These are phyloP conservation scores for Eupeodes luniger DNA, from an alignment of 2,888 invertebrate genomes.

Conservation along the genomic window DNA sequence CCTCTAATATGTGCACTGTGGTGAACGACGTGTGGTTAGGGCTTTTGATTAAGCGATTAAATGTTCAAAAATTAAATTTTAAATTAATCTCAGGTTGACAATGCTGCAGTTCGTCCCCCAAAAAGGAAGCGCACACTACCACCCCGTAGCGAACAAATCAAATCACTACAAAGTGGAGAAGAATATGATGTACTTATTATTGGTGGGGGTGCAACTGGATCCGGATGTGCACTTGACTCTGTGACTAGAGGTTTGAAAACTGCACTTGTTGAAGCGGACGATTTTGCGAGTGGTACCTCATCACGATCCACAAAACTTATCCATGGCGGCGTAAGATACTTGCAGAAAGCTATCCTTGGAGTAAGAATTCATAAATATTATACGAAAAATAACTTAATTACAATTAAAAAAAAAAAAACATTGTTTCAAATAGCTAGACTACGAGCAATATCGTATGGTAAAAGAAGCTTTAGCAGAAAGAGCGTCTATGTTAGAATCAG, in stretches of 20 bases:
- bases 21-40: too few species aligned
- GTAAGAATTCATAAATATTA: conserved; percentile 78
- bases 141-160: conserved; percentile 91
- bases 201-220: conserved; percentile 98
- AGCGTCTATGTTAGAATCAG: conserved; percentile 96
- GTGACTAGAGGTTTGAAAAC: conserved; percentile 97
- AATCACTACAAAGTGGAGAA: conserved; percentile 90
- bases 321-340: conserved; percentile 98
- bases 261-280: conserved; percentile 96
- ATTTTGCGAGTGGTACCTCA: conserved; percentile 98
- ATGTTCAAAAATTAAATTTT: neutral
- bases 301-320: conserved; percentile 98
- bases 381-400: neutral
- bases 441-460: conserved; percentile 99
- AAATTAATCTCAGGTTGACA: conserved; percentile 79
- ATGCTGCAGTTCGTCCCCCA: conserved; percentile 81
- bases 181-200: conserved; percentile 96
- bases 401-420: conserved; percentile 6
- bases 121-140: conserved; percentile 90
- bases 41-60: too few species aligned
- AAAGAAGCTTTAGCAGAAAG: conserved; percentile 98
- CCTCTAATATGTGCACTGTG: too few species aligned
- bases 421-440: conserved; percentile 88
- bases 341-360: conserved; percentile 97
- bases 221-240: conserved; percentile 98